These are phyloP conservation scores for Semicossyphus pulcher DNA, from an alignment of 2,113 vertebrate genomes.

Conservation along the genomic window DNA sequence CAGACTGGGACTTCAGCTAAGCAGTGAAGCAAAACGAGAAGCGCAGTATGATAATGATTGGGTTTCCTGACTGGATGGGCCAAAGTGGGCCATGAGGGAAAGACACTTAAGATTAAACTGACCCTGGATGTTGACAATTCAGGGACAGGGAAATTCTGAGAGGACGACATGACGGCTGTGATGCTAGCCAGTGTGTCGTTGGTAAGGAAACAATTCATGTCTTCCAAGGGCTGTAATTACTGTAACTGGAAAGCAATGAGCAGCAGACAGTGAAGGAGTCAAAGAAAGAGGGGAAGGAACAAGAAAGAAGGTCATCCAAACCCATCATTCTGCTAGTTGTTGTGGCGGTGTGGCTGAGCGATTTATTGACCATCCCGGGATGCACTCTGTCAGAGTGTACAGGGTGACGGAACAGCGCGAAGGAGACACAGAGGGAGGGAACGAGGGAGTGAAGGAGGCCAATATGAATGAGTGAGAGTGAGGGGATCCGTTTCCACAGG, in stretches of 20 bases:
- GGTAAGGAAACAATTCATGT: conserved; percentile 49
- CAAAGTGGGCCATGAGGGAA: conserved; percentile 37
- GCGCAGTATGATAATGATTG: conserved; percentile 54
- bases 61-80: conserved; percentile 55
- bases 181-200: conserved; percentile 44
- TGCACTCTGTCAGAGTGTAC: conserved; percentile 88
- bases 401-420: conserved; percentile 50
- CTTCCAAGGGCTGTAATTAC: conserved; percentile 66
- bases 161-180: background rate
- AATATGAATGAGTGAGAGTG: conserved; percentile 90
- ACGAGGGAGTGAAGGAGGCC: conserved; percentile 52
- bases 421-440: conserved; percentile 40
- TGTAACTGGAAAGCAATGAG: conserved; percentile 29
- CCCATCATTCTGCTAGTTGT: conserved; percentile 75
- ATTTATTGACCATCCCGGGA: conserved; percentile 93
- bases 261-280: conserved; percentile 12
- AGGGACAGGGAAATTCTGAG: background rate
- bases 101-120: conserved; percentile 30
- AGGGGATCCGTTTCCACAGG: conserved; percentile 87
- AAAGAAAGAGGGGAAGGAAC: conserved; percentile 18
- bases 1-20: conserved; percentile 28
- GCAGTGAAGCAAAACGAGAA: conserved; percentile 21
- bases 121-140: conserved; percentile 15
- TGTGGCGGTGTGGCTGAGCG: conserved; percentile 87
- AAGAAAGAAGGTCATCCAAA: conserved; percentile 61